Conservation (phyloP, 2,888 invertebrate genomes). For the Leucoma salicis region DNA sequence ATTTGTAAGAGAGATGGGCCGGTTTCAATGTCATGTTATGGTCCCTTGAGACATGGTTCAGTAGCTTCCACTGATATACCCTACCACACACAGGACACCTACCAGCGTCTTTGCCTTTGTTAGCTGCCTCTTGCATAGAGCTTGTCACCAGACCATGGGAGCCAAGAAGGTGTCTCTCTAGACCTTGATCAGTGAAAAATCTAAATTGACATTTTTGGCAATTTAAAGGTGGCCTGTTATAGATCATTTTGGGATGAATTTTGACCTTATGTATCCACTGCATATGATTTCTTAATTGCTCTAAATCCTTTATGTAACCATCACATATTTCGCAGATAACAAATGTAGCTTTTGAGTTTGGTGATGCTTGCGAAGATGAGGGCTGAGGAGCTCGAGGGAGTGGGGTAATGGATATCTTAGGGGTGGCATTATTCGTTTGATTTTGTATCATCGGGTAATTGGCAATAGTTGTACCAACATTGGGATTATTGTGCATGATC, state of each 20-base stretch:
- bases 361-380: constrained; percentile 61
- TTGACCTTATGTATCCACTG: constrained; percentile 99
- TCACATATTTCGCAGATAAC: constrained; percentile 99
- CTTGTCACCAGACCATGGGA: constrained; percentile 97
- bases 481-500: constrained; percentile 84
- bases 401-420: constrained; percentile 96
- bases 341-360: constrained; percentile 89
- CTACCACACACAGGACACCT: constrained; percentile 97
- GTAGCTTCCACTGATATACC: constrained; percentile 90
- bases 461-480: constrained; percentile 62
- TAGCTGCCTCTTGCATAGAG: constrained; percentile 97
- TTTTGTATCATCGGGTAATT: constrained; percentile 70
- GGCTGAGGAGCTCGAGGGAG: constrained; percentile 86
- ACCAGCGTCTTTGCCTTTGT: constrained; percentile 96
- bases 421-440: constrained; percentile 83
- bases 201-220: constrained; percentile 98
- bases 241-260: constrained; percentile 98
- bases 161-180: constrained; percentile 96
- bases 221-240: constrained; percentile 95
- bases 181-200: constrained; percentile 98
- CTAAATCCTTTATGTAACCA: constrained; percentile 97
- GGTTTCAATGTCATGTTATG: constrained; percentile 97
- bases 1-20: constrained; percentile 96
- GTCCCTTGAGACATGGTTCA: constrained; percentile 96
- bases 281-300: constrained; percentile 97